These are phyloP conservation scores for Drosophila pseudoobscura DNA, from an alignment of 1,140 invertebrate genomes.

Conservation along the genomic window DNA sequence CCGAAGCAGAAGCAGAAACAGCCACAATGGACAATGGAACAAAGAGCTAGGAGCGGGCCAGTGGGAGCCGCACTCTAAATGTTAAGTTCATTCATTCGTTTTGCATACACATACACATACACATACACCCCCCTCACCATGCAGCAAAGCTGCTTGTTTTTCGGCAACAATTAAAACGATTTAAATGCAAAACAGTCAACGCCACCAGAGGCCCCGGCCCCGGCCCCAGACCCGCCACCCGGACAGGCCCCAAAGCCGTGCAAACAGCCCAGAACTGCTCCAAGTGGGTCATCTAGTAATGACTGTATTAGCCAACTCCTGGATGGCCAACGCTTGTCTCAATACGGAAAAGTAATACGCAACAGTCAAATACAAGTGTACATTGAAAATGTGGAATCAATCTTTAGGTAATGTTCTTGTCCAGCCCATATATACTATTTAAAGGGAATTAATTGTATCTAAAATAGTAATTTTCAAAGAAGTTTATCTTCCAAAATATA, in stretches of 20 bases:
- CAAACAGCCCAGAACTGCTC: slow-evolving; percentile 3
- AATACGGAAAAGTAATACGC: not conserved
- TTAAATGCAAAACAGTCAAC: slow-evolving; percentile 73
- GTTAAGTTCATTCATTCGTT: slow-evolving; percentile 68
- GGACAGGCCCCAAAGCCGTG: not conserved
- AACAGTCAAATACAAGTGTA: not conserved
- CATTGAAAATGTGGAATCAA: not conserved
- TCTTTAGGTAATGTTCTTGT: too few species aligned
- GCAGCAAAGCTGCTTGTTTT: slow-evolving; percentile 15
- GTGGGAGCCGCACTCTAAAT: slow-evolving; percentile 51
- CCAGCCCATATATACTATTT: too few species aligned
- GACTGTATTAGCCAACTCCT: slow-evolving; percentile 39
- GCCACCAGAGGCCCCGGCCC: slow-evolving; percentile 8
- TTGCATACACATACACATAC: slow-evolving; percentile 14
- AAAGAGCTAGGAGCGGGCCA: not conserved
- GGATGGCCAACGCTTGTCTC: slow-evolving; percentile 17
- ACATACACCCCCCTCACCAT: not conserved
- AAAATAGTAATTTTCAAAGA: too few species aligned
- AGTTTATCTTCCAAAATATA: too few species aligned
- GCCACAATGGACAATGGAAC: slow-evolving; percentile 1
- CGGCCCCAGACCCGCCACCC: too few species aligned
- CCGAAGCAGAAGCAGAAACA: slow-evolving; percentile 3
- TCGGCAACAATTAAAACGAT: slow-evolving; percentile 69
- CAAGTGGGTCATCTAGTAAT: slow-evolving; percentile 40
- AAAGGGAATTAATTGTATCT: too few species aligned